Evolutionary conservation across 2,888 invertebrate genomes (phyloP).

Genomic region (Agonum fuliginosum): DNA sequence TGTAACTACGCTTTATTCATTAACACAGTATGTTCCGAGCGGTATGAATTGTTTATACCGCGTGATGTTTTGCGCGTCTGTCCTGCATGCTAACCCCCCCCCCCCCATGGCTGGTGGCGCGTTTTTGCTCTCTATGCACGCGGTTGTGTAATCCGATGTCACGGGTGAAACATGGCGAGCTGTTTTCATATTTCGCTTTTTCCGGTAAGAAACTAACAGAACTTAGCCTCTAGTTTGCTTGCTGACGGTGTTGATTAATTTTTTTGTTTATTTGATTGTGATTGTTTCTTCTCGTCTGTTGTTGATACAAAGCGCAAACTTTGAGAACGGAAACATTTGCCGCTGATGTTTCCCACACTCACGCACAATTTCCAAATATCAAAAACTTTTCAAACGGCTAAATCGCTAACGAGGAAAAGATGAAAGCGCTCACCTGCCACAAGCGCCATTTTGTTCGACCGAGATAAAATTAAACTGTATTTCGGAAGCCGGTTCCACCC

Average conservation of each 20-base stretch:
- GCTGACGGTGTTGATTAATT: conserved; percentile 5
- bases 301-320: not conserved
- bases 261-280: not conserved
- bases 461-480: too few relatives aligned
- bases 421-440: not conserved
- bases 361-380: too few relatives aligned
- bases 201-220: conserved; percentile 38
- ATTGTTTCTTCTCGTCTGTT: not conserved
- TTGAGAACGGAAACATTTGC: too few relatives aligned
- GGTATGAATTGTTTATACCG: conserved; percentile 58
- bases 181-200: conserved; percentile 54
- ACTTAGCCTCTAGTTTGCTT: conserved; percentile 9
- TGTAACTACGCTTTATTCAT: conserved; percentile 54
- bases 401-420: not conserved
- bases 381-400: not conserved
- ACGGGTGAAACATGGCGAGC: conserved; percentile 54
- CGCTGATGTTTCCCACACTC: too few relatives aligned
- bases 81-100: not conserved
- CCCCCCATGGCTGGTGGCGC: not conserved
- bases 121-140: conserved; percentile 27
- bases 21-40: conserved; percentile 58
- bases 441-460: too few relatives aligned
- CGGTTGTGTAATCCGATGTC: conserved; percentile 47
- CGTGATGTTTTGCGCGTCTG: conserved; percentile 51
- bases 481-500: too few relatives aligned